Base-by-base conservation (phyloP, 2,113 vertebrate genomes). In the Mandrillus leucophaeus region DNA sequence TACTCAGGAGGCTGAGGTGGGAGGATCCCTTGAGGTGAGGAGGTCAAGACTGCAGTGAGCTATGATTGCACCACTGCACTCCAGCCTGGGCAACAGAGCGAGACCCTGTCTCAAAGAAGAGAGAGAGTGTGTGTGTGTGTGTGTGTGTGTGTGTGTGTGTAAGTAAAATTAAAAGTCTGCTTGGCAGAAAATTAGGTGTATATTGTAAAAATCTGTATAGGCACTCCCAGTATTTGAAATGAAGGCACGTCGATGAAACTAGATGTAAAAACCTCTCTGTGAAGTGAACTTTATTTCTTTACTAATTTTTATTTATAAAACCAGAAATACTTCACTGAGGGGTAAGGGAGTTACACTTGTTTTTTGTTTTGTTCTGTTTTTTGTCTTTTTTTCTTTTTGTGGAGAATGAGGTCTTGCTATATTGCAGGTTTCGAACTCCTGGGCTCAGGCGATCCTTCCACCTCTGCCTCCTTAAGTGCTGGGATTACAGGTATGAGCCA, bases 241-340 rank as follows among this genome's bases (percentile, higher is more conserved):
- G 20, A 90, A 88, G 27, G 4, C 66, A 92, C 87, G 91, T n/a
- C 11, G 45, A 55, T 78, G 88, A 88, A 91, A 95, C 40, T 88
- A 83, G 72, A 68, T 93, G 18, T 76, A 88, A 83, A 50, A 93
- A 89, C 20, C 40, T 73, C 61, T 96, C 16, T 96, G 43, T 73
- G 66, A 93, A 82, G 57, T 93, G 45, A 61, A n/a, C 38, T n/a
- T 64, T 94, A 66, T 79, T 93, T 86, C 82, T 13, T 22, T 27
- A 88, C 72, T 89, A 57, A 75, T 43, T 59, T 95, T 73, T 94
- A 64, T n/a, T n/a, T 86, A 85, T 83, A 90, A 97, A 83, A 85
- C 18, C 40, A 66, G 93, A 92, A 95, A 86, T 20, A 85, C 18
- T 64, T 61, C 35, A 22, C 52, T 88, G 6, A 87, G 78, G 32